Base-by-base conservation (phyloP, 2,797 vertebrate species). In the Florisuga fusca region DNA sequence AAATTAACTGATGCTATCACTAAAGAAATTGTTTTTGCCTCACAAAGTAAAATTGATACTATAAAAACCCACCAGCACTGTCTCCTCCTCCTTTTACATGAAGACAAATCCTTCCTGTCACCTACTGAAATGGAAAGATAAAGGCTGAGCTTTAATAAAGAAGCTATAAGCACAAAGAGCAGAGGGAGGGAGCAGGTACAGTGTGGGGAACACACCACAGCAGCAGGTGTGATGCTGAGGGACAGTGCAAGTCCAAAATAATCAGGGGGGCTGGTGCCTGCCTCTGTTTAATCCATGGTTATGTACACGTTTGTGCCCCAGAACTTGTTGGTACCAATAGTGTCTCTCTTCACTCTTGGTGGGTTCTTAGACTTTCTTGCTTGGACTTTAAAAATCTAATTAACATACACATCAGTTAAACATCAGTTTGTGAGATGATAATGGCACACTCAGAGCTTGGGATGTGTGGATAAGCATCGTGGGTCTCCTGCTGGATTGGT, bases 1-100 rank as follows among this genome's bases (percentile, higher is more conserved):
- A 98, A 98, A 98, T 97, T 97, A 98, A 96, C 97, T 97, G 97
- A 98, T 98, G 96, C 86, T 98, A 98, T 98, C 97, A 7, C 96
- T 94, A 92, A 93, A 90, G 94, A 95, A 87, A 97, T 98, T 98
- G 97, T 98, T 98, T 98, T 97, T 96, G 94, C 94, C 79, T 97
- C 95, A 96, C 95, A 94, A 97, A 97, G 96, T 97, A 94, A 94
- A 96, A 97, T 95, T 95, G 95, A 96, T 96, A 95, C 94, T 94
- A 93, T 95, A 94, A 95, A 96, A 97, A 96, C 95, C 93, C 84
- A 8, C 91, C 94, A 94, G 92, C 85, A 82, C 75, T 95, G 94
- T 95, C 92, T 92, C 93, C 94, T 95, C 96, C 96, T 96, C 93
- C 81, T 96, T 95, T 96, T 94, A 91, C 96, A 94, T 95, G 95